These are phyloP conservation scores for Chlorocebus sabaeus DNA, from an alignment of 2,113 vertebrate genomes.

Conservation along the genomic window DNA sequence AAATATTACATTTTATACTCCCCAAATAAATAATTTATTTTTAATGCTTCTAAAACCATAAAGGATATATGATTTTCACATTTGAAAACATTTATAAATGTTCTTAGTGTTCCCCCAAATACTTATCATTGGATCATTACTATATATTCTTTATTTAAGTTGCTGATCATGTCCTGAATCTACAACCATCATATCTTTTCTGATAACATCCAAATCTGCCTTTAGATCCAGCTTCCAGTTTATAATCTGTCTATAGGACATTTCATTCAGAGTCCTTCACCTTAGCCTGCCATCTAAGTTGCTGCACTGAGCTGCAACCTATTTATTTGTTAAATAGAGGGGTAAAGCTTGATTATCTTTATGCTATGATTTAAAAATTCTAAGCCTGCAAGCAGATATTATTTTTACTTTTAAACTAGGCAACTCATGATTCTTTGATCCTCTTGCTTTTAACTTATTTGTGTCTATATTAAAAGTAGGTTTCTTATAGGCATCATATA, in stretches of 20 bases:
- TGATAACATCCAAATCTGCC: not conserved
- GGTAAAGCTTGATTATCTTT: not conserved
- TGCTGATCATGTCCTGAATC: not conserved
- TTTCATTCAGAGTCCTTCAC: not conserved
- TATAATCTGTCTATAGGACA: too few species aligned
- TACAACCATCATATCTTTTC: not conserved
- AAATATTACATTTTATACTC: not conserved
- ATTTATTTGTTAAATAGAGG: not conserved
- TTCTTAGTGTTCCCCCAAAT: not conserved
- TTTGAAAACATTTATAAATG: not conserved
- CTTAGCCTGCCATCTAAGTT: not conserved
- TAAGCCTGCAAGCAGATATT: not conserved
- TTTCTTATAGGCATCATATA: not conserved
- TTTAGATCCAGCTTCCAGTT: not conserved
- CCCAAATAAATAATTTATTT: not conserved
- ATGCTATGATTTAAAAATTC: not conserved
- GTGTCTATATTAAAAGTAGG: not conserved
- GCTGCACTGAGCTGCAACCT: not conserved
- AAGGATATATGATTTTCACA: not conserved
- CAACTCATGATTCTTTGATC: not conserved
- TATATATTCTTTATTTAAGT: not conserved
- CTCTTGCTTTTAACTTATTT: not conserved
- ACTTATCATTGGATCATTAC: not conserved
- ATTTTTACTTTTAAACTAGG: not conserved
- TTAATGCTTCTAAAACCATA: not conserved